Conservation (phyloP, 2,888 invertebrate genomes). For the Gymnoscelis rufifasciata region DNA sequence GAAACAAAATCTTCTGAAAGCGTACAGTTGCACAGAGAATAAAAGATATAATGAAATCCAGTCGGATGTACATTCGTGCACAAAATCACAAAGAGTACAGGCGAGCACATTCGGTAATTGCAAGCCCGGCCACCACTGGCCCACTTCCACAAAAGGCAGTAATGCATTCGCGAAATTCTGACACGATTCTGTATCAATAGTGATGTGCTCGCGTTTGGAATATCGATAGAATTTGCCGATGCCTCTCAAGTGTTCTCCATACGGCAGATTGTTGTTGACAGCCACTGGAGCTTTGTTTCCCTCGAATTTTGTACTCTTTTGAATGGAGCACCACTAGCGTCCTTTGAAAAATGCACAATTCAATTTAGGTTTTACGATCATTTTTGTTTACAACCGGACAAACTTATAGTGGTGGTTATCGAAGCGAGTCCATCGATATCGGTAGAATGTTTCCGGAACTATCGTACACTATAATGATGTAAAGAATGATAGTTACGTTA, state of each 20-base stretch:
- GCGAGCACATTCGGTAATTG: constrained; percentile 47
- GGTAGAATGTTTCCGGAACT: constrained; percentile 8
- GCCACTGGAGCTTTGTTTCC: constrained; percentile 22
- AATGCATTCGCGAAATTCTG: constrained; percentile 50
- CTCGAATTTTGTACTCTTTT: constrained; percentile 11
- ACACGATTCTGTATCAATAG: constrained; percentile 36
- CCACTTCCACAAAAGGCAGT: constrained; percentile 45
- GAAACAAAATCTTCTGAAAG: constrained; percentile 39
- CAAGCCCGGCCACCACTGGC: constrained; percentile 41
- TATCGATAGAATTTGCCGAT: constrained; percentile 35
- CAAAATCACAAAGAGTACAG: constrained; percentile 47
- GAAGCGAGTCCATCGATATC: constrained; percentile 18
- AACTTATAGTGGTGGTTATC: background rate
- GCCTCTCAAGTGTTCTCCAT: constrained; percentile 28
- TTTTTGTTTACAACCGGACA: constrained; percentile 1
- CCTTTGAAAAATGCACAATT: background rate
- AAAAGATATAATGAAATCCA: constrained; percentile 34
- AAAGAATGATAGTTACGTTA: constrained; percentile 24
- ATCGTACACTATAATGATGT: constrained; percentile 22
- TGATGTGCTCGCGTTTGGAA: constrained; percentile 32
- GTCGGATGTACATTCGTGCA: constrained; percentile 32
- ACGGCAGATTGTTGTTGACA: constrained; percentile 33
- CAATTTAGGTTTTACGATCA: background rate
- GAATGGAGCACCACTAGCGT: constrained; percentile 5
- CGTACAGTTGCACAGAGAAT: constrained; percentile 31